Percentiles rank a stretch among this genome's conserved stretches.
Evolutionary conservation across 2,113 vertebrate genomes (phyloP).

Genomic region (Zosterops hypoxanthus): DNA sequence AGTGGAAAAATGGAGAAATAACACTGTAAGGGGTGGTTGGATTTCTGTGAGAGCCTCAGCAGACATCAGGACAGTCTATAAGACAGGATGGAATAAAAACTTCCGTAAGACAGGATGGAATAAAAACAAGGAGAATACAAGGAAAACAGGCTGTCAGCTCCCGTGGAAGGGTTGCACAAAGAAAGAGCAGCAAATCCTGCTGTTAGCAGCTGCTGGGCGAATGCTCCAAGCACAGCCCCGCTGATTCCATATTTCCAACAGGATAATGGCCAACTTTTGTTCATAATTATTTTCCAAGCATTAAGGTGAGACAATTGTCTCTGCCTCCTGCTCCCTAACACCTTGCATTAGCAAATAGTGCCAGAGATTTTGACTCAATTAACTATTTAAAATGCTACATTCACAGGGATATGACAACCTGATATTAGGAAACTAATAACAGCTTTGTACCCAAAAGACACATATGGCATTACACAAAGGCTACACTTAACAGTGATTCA

Average conservation of each 20-base stretch:
- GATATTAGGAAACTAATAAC: not conserved
- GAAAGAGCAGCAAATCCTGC: not conserved
- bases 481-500: not conserved
- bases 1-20: not conserved
- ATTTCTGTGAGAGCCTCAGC: not conserved
- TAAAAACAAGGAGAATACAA: not conserved
- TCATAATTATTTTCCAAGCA: not conserved
- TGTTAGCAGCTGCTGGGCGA: not conserved
- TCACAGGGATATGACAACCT: not conserved
- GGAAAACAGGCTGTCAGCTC: not conserved
- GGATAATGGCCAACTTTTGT: not conserved
- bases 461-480: not conserved
- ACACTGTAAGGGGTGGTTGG: not conserved
- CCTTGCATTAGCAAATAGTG: not conserved
- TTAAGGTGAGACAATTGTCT: not conserved
- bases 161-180: not conserved
- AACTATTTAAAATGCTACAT: not conserved
- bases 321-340: not conserved
- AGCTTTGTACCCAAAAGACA: not conserved
- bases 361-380: not conserved
- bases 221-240: fast-evolving
- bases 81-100: not conserved
- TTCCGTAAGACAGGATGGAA: not conserved
- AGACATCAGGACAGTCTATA: not conserved
- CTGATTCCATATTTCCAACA: not conserved